Evolutionary conservation across 2,113 vertebrate species (phyloP).

Genomic region (Strigops habroptila): DNA sequence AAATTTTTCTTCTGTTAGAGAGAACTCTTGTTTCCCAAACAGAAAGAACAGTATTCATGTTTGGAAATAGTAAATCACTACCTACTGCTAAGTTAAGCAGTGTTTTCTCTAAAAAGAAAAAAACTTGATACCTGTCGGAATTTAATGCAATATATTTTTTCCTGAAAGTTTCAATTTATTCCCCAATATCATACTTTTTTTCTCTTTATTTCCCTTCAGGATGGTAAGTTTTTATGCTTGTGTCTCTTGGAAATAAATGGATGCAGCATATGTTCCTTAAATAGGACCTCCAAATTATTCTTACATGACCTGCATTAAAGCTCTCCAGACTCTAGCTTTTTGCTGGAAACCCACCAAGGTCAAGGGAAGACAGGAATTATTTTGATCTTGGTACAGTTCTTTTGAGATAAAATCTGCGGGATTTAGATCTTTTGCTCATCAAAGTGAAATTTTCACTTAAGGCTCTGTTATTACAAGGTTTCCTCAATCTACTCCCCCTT

Average conservation of each 20-base stretch:
- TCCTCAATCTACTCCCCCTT: neutral
- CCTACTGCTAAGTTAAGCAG: neutral
- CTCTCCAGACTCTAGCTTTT: neutral
- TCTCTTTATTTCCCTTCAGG: neutral
- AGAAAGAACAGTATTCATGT: neutral
- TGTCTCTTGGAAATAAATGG: neutral
- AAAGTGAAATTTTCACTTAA: neutral
- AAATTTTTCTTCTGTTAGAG: neutral
- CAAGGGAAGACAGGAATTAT: neutral
- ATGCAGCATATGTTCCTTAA: slow-evolving; percentile 15
- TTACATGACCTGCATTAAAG: neutral
- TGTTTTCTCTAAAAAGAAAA: neutral
- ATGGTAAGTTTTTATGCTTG: neutral
- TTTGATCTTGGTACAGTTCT: neutral
- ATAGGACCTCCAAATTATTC: neutral
- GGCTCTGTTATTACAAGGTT: neutral
- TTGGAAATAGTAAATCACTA: neutral
- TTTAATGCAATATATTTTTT: neutral
- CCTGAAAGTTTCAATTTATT: neutral
- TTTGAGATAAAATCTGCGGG: neutral
- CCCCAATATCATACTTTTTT: neutral
- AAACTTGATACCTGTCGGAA: neutral
- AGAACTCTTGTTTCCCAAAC: neutral
- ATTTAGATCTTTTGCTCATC: neutral
- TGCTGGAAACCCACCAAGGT: neutral